A percentile compares a stretch with the other conserved stretches of the same genome.
Evolutionary conservation across 2,113 vertebrate genomes (phyloP).

Genomic region (Capreolus pygargus): DNA sequence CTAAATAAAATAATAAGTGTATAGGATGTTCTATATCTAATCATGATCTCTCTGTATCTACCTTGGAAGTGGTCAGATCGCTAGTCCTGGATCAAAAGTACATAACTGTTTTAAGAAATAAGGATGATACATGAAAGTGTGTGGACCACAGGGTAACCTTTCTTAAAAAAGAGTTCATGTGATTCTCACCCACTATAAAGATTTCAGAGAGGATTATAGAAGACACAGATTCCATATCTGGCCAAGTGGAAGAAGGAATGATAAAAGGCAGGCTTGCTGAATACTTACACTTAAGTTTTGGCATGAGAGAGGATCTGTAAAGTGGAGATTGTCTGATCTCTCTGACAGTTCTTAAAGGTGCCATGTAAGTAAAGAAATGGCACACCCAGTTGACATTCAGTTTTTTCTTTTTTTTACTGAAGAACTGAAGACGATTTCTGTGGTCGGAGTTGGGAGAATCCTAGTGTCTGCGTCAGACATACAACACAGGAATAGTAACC

Average conservation of each 20-base stretch:
- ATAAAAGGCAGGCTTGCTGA: background rate
- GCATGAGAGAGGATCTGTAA: background rate
- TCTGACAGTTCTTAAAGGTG: slow-evolving; percentile 20
- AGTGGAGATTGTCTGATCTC: background rate
- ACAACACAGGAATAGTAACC: background rate
- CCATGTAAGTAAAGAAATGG: background rate
- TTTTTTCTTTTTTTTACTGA: background rate
- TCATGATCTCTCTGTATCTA: background rate
- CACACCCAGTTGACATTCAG: background rate
- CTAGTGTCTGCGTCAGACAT: background rate
- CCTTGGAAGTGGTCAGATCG: background rate
- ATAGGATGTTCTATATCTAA: background rate
- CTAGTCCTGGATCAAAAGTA: background rate
- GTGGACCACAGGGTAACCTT: background rate
- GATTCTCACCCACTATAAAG: background rate
- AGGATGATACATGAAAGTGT: background rate
- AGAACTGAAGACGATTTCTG: background rate
- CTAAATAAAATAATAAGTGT: background rate
- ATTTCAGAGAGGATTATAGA: background rate
- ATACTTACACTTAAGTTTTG: slow-evolving; percentile 4
- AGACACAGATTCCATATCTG: background rate
- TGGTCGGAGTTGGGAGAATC: background rate
- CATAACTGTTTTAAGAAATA: background rate
- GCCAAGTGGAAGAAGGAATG: background rate
- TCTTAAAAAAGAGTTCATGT: background rate